Percentiles rank a stretch among this genome's conserved stretches.
phyloP scores from a whole-genome alignment of 1,140 invertebrate genomes.

The Meteorus sp. region DNA sequence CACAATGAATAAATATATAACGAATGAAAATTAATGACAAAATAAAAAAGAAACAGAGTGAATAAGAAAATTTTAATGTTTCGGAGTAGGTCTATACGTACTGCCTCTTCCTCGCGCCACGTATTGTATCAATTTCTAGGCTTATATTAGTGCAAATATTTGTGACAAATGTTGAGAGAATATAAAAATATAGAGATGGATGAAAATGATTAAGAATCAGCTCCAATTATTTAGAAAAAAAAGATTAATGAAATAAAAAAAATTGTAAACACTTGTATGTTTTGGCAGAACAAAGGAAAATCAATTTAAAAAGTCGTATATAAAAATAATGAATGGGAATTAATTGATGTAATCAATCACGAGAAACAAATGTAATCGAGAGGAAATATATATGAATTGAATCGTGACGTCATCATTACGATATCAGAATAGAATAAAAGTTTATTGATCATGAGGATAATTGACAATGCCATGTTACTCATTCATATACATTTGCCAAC shows the following conservation, averaged over 20 bases:
- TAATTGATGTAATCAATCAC: constrained; percentile 20
- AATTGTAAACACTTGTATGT: constrained; percentile 20
- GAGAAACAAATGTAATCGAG: not conserved
- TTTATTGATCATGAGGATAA: too few relatives aligned
- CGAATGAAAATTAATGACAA: constrained; percentile 12
- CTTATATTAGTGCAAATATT: not conserved
- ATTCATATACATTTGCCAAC: too few relatives aligned
- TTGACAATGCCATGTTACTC: too few relatives aligned
- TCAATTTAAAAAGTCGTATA: constrained; percentile 11
- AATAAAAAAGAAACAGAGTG: not conserved
- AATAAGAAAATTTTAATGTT: not conserved
- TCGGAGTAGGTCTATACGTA: not conserved
- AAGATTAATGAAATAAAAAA: constrained; percentile 32
- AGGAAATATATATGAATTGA: too few relatives aligned
- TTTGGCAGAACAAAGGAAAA: not conserved
- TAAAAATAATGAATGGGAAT: constrained; percentile 11
- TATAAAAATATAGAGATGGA: not conserved
- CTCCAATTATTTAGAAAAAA: constrained; percentile 23
- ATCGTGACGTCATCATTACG: too few relatives aligned
- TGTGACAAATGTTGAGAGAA: constrained; percentile 5
- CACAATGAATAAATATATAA: not conserved
- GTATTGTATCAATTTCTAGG: constrained; percentile 1
- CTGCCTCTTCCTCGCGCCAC: constrained; percentile 3
- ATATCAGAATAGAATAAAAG: too few relatives aligned
- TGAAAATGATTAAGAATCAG: not conserved